Conservation (phyloP, 1,140 invertebrate genomes). For the Atopsyche davidsoni region DNA sequence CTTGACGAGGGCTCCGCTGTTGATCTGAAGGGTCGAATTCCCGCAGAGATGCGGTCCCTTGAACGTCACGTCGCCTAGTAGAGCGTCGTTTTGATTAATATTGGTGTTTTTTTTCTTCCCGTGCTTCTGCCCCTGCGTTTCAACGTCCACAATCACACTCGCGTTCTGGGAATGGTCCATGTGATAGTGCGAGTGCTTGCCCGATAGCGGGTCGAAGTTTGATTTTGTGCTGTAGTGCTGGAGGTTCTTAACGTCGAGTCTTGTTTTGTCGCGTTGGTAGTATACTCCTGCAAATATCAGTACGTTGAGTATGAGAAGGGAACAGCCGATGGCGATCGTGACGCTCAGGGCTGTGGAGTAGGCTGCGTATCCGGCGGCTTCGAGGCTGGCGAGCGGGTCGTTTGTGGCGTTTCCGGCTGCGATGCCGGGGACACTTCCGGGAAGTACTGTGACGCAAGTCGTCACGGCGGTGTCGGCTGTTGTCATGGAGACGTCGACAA, state of each 20-base stretch:
- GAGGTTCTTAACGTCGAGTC: conserved; percentile 51
- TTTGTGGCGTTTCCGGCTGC: conserved; percentile 52
- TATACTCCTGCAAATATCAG: conserved; percentile 82
- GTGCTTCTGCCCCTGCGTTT: conserved; percentile 49
- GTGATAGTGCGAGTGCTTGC: conserved; percentile 61
- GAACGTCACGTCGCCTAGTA: conserved; percentile 42
- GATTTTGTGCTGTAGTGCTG: conserved; percentile 59
- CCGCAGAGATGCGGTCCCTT: conserved; percentile 42
- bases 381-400: conserved; percentile 67
- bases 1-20: conserved; percentile 28
- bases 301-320: conserved; percentile 79
- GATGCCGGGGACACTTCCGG: conserved; percentile 35
- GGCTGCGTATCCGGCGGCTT: conserved; percentile 69
- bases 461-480: conserved; percentile 44
- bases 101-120: conserved; percentile 37
- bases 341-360: conserved; percentile 80
- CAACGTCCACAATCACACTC: conserved; percentile 72
- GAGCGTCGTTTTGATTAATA: conserved; percentile 37
- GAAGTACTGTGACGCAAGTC: conserved; percentile 44
- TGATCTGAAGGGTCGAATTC: conserved; percentile 29
- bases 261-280: conserved; percentile 77
- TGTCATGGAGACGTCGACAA: conserved; percentile 41
- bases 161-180: conserved; percentile 59
- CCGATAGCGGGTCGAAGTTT: conserved; percentile 59
- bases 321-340: conserved; percentile 84